Base-by-base conservation (phyloP, 1,140 invertebrate genomes). In the Sycobia sp. region DNA sequence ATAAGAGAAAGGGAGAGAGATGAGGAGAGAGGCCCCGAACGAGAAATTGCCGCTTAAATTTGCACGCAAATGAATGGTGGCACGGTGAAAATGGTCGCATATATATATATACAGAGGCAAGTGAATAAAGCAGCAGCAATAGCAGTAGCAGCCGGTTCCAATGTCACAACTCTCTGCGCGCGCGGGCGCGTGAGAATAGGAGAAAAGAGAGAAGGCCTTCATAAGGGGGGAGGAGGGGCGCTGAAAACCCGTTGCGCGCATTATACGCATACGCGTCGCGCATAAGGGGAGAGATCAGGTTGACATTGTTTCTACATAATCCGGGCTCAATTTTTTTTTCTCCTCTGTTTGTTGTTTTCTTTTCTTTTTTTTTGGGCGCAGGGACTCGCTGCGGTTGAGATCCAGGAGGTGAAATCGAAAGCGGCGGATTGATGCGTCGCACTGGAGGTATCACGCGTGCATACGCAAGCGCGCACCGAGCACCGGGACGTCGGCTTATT, bases 131-230 rank as follows among this genome's bases (percentile, higher is more conserved):
- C 3, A 1, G 10, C 22, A 4, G 32, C 32, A 34, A 32, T 41
- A 46, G 49, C 32, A 38, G 14, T 32, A 20, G 7, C 22, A 36
- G 27, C 22, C 7, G 14, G 25, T 39, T 39, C 8, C 38, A 54
- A 54, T 39, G 22, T 39, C 51, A 41, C n/a, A n/a, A 25, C 23
- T 23, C 36, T 2, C 20, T n/a, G n/a, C n/a, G n/a, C n/a, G n/a
- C n/a, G n/a, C n/a, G n/a, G n/a, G n/a, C n/a, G n/a, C 43, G 47
- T 60, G 46, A 60, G 57, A 60, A 53, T 51, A 36, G 58, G n/a
- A 61, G 58, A 61, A 58, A 47, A 22, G 55, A 34, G n/a, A n/a
- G n/a, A n/a, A n/a, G n/a, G n/a, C n/a, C n/a, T n/a, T n/a, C n/a
- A n/a, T n/a, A n/a, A n/a, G n/a, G n/a, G n/a, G n/a, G n/a, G n/a